Evolutionary conservation across 1,140 invertebrate genomes (phyloP).

Genomic region (Battus philenor): DNA sequence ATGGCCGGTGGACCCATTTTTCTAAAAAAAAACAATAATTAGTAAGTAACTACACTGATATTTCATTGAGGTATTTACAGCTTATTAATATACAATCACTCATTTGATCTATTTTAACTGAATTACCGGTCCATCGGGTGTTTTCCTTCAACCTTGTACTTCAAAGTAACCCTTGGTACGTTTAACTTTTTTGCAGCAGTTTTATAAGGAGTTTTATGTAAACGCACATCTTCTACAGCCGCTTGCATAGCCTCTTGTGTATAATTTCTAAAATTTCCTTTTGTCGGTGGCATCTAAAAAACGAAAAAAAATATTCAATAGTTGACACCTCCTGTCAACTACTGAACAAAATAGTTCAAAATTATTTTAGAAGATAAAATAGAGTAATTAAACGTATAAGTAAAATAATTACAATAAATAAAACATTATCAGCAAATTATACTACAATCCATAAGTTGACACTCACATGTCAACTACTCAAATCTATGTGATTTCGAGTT

Average conservation of each 20-base stretch:
- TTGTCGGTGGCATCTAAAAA: conserved; percentile 6
- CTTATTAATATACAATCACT: not conserved
- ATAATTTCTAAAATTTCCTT: conserved; percentile 8
- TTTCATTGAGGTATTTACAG: conserved; percentile 3
- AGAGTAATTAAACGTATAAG: conserved; percentile 8
- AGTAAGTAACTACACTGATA: not conserved
- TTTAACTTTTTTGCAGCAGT: conserved; percentile 6
- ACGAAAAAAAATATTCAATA: conserved; percentile 7
- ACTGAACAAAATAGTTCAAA: no score
- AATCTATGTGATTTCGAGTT: not conserved
- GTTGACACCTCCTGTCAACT: conserved; percentile 1
- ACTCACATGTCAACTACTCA: conserved; percentile 9
- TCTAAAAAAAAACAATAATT: conserved; percentile 2
- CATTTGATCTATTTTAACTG: conserved; percentile 2
- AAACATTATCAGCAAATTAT: not conserved
- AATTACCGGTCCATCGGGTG: conserved; percentile 1
- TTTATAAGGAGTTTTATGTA: conserved; percentile 7
- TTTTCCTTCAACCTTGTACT: conserved; percentile 11
- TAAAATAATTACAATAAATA: conserved; percentile 1
- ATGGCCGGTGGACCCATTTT: conserved; percentile 3
- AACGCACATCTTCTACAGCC: conserved; percentile 5
- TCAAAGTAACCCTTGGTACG: conserved; percentile 2
- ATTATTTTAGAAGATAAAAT: conserved; percentile 2
- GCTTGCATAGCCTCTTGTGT: conserved; percentile 6
- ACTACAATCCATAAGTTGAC: conserved; percentile 1